Base-by-base conservation (phyloP, 2,113 vertebrate genomes). In the Aldabrachelys gigantea region DNA sequence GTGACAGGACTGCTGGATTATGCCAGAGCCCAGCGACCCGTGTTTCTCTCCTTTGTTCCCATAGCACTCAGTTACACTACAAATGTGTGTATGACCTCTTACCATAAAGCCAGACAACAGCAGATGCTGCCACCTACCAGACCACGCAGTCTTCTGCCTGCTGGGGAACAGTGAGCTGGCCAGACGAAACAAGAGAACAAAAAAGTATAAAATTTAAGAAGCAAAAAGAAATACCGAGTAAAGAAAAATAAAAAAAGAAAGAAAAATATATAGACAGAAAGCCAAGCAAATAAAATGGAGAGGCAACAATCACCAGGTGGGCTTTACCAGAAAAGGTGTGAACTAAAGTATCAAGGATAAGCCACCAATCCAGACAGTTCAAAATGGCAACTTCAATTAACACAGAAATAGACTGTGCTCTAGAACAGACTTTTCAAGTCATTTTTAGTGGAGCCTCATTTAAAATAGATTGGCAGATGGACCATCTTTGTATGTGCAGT, bases 211-310 rank as follows among this genome's bases (percentile, higher is more conserved):
- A 44, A 25, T 44, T 24, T 44, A 11, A 11, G 25, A 75, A 41
- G 21, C 5, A 41, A 24, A 44, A 24, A 44, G 21, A 25, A 9
- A 41, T 24, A 44, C 21, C 25, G 10, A 44, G 24, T 44, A 14
- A 24, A 76, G 10, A 44, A 11, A 44, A 41, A 21, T 41, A 41
- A 44, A 75, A 9, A 24, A 21, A 75, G 21, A 41, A 38, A 75
- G 17, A 22, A 41, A 41, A 41, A 13, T 12, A 24, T 4, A 35
- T 22, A 41, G 38, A 2, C 5, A 75, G 49, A 84, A 86, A 72
- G 0, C 3, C n/a, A 44, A 53, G 10, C 50, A 57, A 1, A 8
- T 25, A n/a, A 62, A 50, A 76, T 0, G 2, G 27, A 59, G 80
- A 90, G 5, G n/a, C 75, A 2, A 57, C 10, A 49, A 53, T 4